phyloP scores from a whole-genome alignment of 2,797 vertebrate genomes.

The Myiotriccus ornatus region DNA sequence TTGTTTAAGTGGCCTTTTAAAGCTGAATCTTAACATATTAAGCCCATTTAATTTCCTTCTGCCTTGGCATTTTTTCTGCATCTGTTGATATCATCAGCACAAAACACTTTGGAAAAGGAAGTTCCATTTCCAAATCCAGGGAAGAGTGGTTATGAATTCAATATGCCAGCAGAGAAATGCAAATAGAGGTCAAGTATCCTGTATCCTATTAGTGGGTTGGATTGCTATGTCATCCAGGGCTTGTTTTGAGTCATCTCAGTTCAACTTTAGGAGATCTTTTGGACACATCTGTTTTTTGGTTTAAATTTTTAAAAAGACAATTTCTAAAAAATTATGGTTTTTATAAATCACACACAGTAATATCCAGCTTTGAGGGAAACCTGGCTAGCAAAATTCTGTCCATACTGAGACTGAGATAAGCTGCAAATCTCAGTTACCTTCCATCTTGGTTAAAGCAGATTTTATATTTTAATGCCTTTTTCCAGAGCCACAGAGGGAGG shows the following conservation, averaged over 20 bases:
- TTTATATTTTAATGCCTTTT: neutral
- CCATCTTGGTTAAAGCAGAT: neutral
- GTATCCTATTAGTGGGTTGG: neutral
- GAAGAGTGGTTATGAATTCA: neutral
- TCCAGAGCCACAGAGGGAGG: too few relatives aligned
- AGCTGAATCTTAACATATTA: neutral
- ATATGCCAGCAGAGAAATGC: slow-evolving; percentile 5
- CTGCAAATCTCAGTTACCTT: neutral
- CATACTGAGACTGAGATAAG: neutral
- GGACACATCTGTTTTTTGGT: neutral
- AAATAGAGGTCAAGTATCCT: slow-evolving; percentile 4
- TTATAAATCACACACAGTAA: neutral
- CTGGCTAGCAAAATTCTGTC: neutral
- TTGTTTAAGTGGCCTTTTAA: neutral
- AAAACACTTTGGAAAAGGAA: neutral
- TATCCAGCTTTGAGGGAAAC: neutral
- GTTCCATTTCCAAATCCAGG: neutral
- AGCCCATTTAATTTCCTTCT: neutral
- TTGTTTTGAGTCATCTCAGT: neutral
- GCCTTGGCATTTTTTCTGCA: neutral
- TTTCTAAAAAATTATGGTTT: accelerated
- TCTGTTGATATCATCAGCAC: slow-evolving; percentile 10
- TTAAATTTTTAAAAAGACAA: neutral
- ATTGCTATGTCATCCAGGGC: neutral
- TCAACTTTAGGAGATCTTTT: neutral